Evolutionary conservation across 2,888 invertebrate species (phyloP).

Genomic region (Labia minor): DNA sequence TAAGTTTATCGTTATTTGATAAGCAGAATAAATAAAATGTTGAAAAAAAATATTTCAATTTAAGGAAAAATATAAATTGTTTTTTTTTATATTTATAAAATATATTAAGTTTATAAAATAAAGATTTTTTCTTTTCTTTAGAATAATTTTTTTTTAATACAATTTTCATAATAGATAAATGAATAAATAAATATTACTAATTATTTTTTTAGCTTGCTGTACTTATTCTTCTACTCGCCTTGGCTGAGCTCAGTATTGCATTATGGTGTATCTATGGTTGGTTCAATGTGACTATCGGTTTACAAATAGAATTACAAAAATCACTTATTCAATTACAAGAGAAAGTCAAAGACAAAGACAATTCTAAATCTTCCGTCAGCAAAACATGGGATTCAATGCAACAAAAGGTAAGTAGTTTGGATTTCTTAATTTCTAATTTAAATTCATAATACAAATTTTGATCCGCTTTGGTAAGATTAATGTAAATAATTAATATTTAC

Average conservation of each 20-base stretch:
- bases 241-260: neutral
- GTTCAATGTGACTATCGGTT: neutral
- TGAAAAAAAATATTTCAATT: too few relatives aligned
- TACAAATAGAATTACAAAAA: neutral
- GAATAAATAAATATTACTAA: too few relatives aligned
- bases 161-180: neutral
- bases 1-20: too few relatives aligned
- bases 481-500: too few relatives aligned
- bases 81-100: too few relatives aligned
- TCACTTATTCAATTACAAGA: neutral
- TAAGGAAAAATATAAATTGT: too few relatives aligned
- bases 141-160: neutral
- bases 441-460: too few relatives aligned
- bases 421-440: too few relatives aligned
- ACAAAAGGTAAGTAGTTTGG: neutral
- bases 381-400: neutral
- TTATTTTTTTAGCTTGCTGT: neutral
- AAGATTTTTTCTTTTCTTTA: neutral
- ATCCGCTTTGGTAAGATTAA: too few relatives aligned
- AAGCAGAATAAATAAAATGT: too few relatives aligned
- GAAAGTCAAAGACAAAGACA: neutral
- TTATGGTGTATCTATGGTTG: neutral
- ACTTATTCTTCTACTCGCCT: neutral
- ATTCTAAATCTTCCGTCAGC: neutral
- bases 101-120: too few relatives aligned